Conservation (phyloP, 1,140 invertebrate species). For the Trypoxylus dichotomus region DNA sequence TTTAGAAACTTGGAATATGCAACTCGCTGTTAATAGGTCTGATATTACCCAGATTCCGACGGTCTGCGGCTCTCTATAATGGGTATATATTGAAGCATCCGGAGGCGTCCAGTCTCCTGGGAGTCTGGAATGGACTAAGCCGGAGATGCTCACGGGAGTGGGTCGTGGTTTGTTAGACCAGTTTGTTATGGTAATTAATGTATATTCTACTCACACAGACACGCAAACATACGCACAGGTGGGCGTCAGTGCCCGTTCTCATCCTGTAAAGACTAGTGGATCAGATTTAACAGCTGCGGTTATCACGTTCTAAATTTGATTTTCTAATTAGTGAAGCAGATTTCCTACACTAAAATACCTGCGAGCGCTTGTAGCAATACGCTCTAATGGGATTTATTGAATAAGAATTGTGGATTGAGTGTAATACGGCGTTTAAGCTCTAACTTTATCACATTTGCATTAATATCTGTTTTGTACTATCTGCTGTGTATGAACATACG, state of each 20-base stretch:
- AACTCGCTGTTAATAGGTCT: neutral
- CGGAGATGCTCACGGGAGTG: constrained; percentile 20
- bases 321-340: neutral
- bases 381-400: no score
- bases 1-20: constrained; percentile 2
- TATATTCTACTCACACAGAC: neutral
- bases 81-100: constrained; percentile 12
- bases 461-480: no score
- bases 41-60: constrained; percentile 7
- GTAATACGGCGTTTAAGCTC: no score
- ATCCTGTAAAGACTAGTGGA: neutral
- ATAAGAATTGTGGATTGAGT: no score
- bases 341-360: neutral
- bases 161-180: constrained; percentile 14
- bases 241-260: neutral
- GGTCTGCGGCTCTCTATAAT: constrained; percentile 1
- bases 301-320: constrained; percentile 26
- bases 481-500: no score
- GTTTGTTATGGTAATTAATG: constrained; percentile 29
- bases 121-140: constrained; percentile 15
- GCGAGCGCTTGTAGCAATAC: no score
- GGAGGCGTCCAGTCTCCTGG: constrained; percentile 14
- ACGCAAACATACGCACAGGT: neutral
- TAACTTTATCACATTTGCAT: no score
- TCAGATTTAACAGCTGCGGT: constrained; percentile 26